Evolutionary conservation across 2,113 vertebrate species (phyloP), one percentile per base, ranked within the genome.

Genomic region (Mohoua ochrocephala): DNA sequence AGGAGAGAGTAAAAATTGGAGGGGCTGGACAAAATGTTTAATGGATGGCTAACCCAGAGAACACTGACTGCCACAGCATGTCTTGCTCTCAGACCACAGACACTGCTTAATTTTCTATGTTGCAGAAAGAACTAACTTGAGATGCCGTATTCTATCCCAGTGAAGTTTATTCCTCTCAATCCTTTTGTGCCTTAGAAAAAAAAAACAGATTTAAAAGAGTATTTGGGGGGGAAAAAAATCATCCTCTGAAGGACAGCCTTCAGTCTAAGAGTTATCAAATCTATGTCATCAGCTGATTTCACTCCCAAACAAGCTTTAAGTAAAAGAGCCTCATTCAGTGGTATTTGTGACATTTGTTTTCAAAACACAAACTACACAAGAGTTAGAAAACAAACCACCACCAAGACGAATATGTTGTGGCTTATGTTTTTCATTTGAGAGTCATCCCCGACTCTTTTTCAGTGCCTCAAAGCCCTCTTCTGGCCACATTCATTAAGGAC

Each of bases 391-490:
- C 50, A 90, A 95, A 81, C 79, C 59, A 86, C 59, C 11, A 70
- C 39, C 24, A 22, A 50, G 39, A 42, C 24, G 26, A 39, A n/a
- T 87, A 47, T 10, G 13, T 44, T 59, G 74, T 59, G 65, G 71
- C 54, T 93, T 80, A 44, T 9, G 14, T 42, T 86, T 84, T 84
- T 76, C 54, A 24, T 77, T 49, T 49, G 19, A 82, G 68, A 79
- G 63, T 80, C 85, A 85, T 75, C 61, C 33, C 56, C 52, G 41
- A 14, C 75, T 76, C 63, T 84, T 70, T 92, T 81, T 63, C 76
- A 47, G 47, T 80, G 76, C 86, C 83, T 84, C 73, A 63, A 88
- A 95, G 80, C 79, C 89, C 76, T 91, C 89, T 93, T 84, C 93
- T 87, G 83, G 86, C 68, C 86, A 70, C 68, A 9, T n/a, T 70